Base-by-base conservation (phyloP, 1,140 invertebrate species). In the Bombus consobrinus region DNA sequence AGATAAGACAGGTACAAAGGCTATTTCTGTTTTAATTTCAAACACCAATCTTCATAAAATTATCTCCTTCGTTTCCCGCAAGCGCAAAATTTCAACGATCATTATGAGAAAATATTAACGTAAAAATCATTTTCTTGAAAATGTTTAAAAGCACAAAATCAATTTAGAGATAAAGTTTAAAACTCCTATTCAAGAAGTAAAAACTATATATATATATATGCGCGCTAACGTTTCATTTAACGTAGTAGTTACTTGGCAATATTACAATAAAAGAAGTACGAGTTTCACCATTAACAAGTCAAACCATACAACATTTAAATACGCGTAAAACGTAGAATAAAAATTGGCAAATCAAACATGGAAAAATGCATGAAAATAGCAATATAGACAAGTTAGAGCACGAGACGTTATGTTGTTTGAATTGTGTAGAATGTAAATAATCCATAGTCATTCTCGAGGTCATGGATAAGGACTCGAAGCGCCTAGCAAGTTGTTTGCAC, bases 401-500 rank as follows among this genome's bases (percentile, higher is more conserved):
- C 62, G n/a, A 43, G 41, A 12, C 32, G 64, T 53, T n/a, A 12
- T 25, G 43, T 53, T n/a, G n/a, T 22, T 25, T 37, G 37, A 59
- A 83, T 86, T 83, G 78, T 25, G 47, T 62, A 39, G 69, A 62
- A 62, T n/a, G 59, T n/a, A 62, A n/a, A 81, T 41, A 76, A 76
- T 80, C 78, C 22, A 41, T 73, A 39, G 53, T 43, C n/a, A 28
- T 37, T 64, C 34, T 37, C 72, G 66, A 73, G 73, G 78, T 68
- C 77, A 62, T 69, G 77, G 88, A 86, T 79, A 89, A 83, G 18
- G 75, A 79, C 74, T 71, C 28, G 68, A 47, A 59, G 75, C 77
- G 75, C 47, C 73, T n/a, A 39, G 53, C 57, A 75, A 81, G 81
- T 89, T 87, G 86, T 89, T 89, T 89, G 85, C 72, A 68, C 64